Evolutionary conservation across 2,113 vertebrate genomes (phyloP), one percentile per base, ranked within the genome.

Genomic region (Chiloscyllium plagiosum): DNA sequence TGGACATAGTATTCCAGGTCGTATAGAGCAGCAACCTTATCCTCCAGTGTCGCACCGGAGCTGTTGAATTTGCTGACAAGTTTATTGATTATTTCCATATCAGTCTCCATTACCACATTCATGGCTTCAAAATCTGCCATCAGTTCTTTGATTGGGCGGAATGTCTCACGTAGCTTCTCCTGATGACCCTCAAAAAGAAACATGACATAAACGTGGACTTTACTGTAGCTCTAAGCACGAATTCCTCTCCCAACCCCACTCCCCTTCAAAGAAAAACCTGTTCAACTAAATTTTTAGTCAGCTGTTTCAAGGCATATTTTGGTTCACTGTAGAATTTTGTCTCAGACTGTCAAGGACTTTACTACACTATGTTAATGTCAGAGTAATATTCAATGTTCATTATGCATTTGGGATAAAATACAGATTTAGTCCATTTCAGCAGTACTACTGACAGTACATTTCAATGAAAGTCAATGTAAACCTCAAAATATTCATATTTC

Each of bases 1-100:
- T 99, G 99, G 96, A 99, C 99, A 95, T 99, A 98, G 96, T 99
- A 99, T 96, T 99, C 99, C 0, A 99, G 98, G 96, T 99, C 99
- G 83, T 97, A 97, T 96, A 99, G 98, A 0, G 98, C 97, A 0
- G 97, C 97, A 68, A 99, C 97, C 96, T 97, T 98, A 96, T 99
- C 98, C 89, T 98, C 98, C 87, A 98, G 96, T 0, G 98, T 98
- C 4, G 97, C 97, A 96, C 95, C 97, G 96, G 98, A 98, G 97
- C 97, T 98, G 97, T 98, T 99, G 96, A 98, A 97, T 96, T 98
- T 98, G 95, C 97, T 96, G 96, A 99, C 97, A 96, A 99, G 97
- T 80, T 98, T 98, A 37, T 97, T 97, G 98, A 99, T 98, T 96
- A 99, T 98, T 98, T 99, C 97, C 96, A 98, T 97, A 95, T 99